Conservation (phyloP, 2,113 vertebrate species). For the Notiomystis cincta region DNA sequence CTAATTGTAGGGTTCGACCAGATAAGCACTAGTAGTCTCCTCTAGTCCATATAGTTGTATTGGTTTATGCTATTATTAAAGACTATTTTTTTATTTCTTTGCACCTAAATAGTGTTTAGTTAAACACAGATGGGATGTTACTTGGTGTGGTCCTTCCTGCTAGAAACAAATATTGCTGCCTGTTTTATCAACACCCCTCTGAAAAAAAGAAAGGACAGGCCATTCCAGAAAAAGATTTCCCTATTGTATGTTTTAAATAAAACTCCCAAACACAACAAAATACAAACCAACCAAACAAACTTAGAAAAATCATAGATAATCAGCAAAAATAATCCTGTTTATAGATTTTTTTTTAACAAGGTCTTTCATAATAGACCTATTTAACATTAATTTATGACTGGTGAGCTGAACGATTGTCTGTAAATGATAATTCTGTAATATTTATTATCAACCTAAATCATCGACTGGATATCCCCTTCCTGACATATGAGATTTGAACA, state of each 20-base stretch:
- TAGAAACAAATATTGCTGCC: not conserved
- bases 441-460: not conserved
- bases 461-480: not conserved
- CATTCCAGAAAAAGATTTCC: not conserved
- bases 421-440: not conserved
- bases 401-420: not conserved
- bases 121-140: not conserved
- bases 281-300: not conserved
- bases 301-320: not conserved
- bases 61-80: not conserved
- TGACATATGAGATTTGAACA: not conserved
- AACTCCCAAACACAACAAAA: not conserved
- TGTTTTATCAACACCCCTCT: fast-evolving
- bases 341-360: not conserved
- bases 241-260: not conserved
- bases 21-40: not conserved
- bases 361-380: not conserved
- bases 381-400: not conserved
- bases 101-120: not conserved
- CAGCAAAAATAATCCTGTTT: not conserved
- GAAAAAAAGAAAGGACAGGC: not conserved
- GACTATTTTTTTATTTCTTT: not conserved
- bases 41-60: not conserved
- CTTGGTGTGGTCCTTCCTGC: not conserved
- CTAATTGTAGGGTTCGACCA: not conserved